phyloP scores from a whole-genome alignment of 2,888 invertebrate species.

The Globia sparganii region DNA sequence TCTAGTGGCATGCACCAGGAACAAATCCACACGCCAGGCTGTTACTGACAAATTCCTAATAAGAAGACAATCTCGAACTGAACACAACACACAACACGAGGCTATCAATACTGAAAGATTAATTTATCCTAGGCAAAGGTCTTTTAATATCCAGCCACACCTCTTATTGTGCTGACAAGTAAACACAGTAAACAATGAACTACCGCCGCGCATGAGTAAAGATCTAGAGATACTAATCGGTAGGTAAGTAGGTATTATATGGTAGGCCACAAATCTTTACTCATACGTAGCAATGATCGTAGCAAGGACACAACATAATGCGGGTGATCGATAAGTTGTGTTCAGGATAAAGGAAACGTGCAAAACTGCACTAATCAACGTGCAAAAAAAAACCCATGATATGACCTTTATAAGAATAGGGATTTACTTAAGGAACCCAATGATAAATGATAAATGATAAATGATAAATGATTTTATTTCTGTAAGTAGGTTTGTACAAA shows the following conservation, averaged over 20 bases:
- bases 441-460: too few relatives aligned
- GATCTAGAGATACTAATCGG: not conserved
- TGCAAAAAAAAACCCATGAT: not conserved
- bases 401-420: not conserved
- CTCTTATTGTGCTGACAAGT: not conserved
- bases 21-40: not conserved
- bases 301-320: not conserved
- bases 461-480: too few relatives aligned
- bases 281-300: conserved; percentile 10
- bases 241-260: not conserved
- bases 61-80: not conserved
- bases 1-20: not conserved
- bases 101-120: not conserved
- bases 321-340: not conserved
- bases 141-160: not conserved
- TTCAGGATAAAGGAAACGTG: not conserved
- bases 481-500: too few relatives aligned
- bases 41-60: not conserved
- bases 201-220: not conserved
- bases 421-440: not conserved
- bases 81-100: not conserved
- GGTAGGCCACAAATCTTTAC: not conserved
- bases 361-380: not conserved
- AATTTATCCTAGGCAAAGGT: not conserved
- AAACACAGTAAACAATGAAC: conserved; percentile 8